Evolutionary conservation across 2,888 invertebrate genomes (phyloP).

Genomic region (Mesorhabditis belari): DNA sequence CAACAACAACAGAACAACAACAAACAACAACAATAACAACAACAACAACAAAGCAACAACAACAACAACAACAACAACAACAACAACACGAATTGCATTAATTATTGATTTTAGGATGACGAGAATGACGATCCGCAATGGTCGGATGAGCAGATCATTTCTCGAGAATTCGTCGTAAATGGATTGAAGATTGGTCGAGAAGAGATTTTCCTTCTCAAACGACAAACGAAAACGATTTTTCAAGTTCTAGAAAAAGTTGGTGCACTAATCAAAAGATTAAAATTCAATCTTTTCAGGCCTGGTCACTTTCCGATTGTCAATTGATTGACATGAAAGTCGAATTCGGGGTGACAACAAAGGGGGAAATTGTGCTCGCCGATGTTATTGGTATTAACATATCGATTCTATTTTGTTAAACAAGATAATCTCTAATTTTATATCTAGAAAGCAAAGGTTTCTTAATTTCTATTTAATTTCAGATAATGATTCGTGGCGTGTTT

Average conservation of each 20-base stretch:
- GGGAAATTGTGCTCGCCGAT: conserved; percentile 83
- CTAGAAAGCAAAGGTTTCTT: too few species aligned
- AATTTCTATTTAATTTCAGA: conserved; percentile 58
- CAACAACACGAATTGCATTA: too few species aligned
- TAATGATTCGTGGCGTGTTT: conserved; percentile 94
- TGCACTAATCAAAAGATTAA: background rate
- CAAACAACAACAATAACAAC: too few species aligned
- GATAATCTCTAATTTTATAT: too few species aligned
- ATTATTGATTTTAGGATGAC: conserved; percentile 79
- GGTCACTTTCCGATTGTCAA: conserved; percentile 81
- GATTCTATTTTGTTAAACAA: too few species aligned
- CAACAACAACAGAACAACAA: too few species aligned
- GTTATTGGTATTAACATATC: conserved; percentile 74
- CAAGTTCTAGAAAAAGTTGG: background rate
- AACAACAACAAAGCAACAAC: too few species aligned
- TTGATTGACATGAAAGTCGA: conserved; percentile 93
- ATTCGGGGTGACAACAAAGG: conserved; percentile 72
- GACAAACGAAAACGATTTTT: background rate
- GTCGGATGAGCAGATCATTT: conserved; percentile 86
- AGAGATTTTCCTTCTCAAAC: conserved; percentile 10
- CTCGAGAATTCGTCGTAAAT: conserved; percentile 61
- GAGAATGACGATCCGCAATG: conserved; percentile 98
- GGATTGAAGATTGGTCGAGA: conserved; percentile 29
- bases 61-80: too few species aligned
- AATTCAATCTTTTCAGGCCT: conserved; percentile 68